A percentile compares a stretch with the other conserved stretches of the same genome.
Conservation (phyloP, 2,113 vertebrate species). For the Chaetodon trifascialis region DNA sequence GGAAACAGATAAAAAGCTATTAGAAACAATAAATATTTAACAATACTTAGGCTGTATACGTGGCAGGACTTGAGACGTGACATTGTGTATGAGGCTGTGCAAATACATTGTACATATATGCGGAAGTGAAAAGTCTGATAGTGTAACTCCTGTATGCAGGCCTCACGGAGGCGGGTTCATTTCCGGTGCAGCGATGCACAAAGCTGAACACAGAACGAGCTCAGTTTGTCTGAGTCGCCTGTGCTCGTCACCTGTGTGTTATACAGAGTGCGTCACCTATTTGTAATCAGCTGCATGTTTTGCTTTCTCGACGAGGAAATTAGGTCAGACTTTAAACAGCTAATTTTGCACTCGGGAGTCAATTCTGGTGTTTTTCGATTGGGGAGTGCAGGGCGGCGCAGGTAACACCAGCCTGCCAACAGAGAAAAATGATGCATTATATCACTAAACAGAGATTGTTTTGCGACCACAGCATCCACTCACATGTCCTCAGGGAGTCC, state of each 20-base stretch:
- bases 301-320: slow-evolving; percentile 10
- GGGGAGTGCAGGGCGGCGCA: slow-evolving; percentile 15
- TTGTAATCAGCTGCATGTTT: slow-evolving; percentile 28
- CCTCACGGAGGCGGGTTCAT: slow-evolving; percentile 10
- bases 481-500: slow-evolving; percentile 28
- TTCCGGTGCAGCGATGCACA: slow-evolving; percentile 22
- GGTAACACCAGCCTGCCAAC: slow-evolving; percentile 20
- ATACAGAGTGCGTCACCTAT: not conserved
- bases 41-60: too few relatives aligned
- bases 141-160: too few relatives aligned
- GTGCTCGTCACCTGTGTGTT: not conserved
- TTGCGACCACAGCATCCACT: slow-evolving; percentile 15
- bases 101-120: too few relatives aligned
- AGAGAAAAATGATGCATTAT: slow-evolving; percentile 45
- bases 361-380: slow-evolving; percentile 29
- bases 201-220: slow-evolving; percentile 22
- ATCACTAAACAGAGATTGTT: slow-evolving; percentile 39
- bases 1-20: too few relatives aligned
- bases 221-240: not conserved
- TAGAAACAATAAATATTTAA: too few relatives aligned
- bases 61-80: too few relatives aligned
- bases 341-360: slow-evolving; percentile 17
- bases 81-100: too few relatives aligned
- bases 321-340: slow-evolving; percentile 8
- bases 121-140: too few relatives aligned